These are phyloP conservation scores for Eulemur coronatus DNA, from an alignment of 2,797 vertebrate genomes.

Conservation along the genomic window DNA sequence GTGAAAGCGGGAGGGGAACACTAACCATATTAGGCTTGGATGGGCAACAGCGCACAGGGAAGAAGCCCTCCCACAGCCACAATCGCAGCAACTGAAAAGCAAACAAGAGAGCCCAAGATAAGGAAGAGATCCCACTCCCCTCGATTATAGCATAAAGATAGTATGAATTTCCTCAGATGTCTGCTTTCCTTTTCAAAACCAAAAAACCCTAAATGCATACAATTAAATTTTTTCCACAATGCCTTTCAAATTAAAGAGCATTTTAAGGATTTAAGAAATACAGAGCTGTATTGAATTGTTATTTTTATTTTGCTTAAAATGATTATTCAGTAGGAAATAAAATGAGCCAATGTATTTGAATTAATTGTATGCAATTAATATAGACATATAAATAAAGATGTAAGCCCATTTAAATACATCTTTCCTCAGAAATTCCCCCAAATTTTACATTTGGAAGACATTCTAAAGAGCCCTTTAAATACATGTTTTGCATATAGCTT, in stretches of 20 bases:
- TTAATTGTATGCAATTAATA: neutral
- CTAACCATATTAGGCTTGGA: slow-evolving; percentile 88
- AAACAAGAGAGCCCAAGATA: slow-evolving; percentile 87
- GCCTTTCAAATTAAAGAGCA: neutral
- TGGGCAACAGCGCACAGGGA: slow-evolving; percentile 88
- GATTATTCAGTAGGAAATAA: slow-evolving; percentile 3
- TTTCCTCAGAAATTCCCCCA: slow-evolving; percentile 27
- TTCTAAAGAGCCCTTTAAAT: neutral
- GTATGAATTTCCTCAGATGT: slow-evolving; percentile 47
- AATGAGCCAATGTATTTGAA: slow-evolving; percentile 4
- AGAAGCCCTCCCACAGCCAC: slow-evolving; percentile 88
- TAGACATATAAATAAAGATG: slow-evolving; percentile 17
- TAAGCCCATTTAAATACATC: neutral
- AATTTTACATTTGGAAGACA: slow-evolving; percentile 22
- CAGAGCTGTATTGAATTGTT: neutral
- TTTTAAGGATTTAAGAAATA: slow-evolving; percentile 13
- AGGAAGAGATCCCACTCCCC: slow-evolving; percentile 82
- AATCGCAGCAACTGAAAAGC: slow-evolving; percentile 88
- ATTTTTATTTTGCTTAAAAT: slow-evolving; percentile 23
- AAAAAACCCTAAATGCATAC: neutral
- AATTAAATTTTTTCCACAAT: neutral
- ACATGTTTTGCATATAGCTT: neutral
- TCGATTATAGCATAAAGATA: slow-evolving; percentile 73
- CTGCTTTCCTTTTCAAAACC: slow-evolving; percentile 11
- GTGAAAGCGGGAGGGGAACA: slow-evolving; percentile 79